Conservation (phyloP, 2,113 vertebrate genomes). For the Microcebus tavaratra region DNA sequence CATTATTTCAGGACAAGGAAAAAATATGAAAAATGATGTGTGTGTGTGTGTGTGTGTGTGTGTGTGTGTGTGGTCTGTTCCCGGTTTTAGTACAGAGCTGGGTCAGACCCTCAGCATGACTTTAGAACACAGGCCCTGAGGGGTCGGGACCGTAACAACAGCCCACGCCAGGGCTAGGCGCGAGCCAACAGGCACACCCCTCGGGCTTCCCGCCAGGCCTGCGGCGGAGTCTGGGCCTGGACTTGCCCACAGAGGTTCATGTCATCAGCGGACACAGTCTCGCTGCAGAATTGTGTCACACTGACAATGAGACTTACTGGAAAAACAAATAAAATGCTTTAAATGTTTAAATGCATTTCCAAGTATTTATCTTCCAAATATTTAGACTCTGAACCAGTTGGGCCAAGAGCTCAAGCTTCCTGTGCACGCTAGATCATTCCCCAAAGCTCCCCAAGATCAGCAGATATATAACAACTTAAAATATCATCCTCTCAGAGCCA, state of each 20-base stretch:
- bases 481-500: conserved; percentile 23
- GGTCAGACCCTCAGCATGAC: conserved; percentile 28
- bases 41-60: neutral
- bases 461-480: conserved; percentile 61
- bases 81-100: neutral
- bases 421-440: conserved; percentile 42
- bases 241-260: conserved; percentile 59
- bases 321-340: conserved; percentile 74
- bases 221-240: neutral
- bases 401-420: conserved; percentile 71
- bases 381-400: conserved; percentile 67
- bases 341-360: conserved; percentile 70
- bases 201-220: conserved; percentile 48
- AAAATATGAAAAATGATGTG: no score
- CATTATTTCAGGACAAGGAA: no score
- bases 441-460: conserved; percentile 59
- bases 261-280: conserved; percentile 52
- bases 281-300: conserved; percentile 38
- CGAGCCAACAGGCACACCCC: conserved; percentile 20
- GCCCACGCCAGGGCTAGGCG: conserved; percentile 43
- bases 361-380: conserved; percentile 76
- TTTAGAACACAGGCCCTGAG: conserved; percentile 28
- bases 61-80: neutral
- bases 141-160: conserved; percentile 10
- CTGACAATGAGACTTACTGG: conserved; percentile 57